phyloP scores from a whole-genome alignment of 2,888 invertebrate genomes.

The Pseudolycoriella hygida region DNA sequence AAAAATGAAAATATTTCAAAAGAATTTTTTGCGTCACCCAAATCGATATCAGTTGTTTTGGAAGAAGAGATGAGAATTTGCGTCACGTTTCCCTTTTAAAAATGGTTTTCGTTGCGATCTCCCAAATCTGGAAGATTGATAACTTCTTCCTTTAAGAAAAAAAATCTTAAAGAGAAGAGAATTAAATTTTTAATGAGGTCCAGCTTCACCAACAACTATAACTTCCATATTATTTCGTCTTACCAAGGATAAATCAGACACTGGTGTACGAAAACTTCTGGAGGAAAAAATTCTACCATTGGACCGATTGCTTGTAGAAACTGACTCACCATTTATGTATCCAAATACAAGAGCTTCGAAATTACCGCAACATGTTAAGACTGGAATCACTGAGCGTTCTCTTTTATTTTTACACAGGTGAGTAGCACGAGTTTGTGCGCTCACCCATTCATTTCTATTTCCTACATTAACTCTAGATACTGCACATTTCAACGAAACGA shows the following conservation, averaged over 20 bases:
- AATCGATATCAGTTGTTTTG: too few species aligned
- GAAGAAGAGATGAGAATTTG: too few species aligned
- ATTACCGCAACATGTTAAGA: constrained; percentile 72
- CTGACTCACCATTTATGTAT: constrained; percentile 93
- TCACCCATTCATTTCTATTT: not conserved
- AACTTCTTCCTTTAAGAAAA: too few species aligned
- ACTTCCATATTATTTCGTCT: too few species aligned
- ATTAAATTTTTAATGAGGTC: too few species aligned
- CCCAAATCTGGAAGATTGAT: too few species aligned
- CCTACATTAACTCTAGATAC: constrained; percentile 34
- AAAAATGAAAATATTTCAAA: too few species aligned
- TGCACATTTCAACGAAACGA: constrained; percentile 94
- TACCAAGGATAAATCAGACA: constrained; percentile 87
- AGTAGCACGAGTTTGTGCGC: not conserved
- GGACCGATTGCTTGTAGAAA: constrained; percentile 73
- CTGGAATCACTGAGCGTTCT: constrained; percentile 68
- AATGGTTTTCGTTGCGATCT: too few species aligned
- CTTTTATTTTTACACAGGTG: constrained; percentile 28
- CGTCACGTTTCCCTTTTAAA: too few species aligned
- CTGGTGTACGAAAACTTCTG: constrained; percentile 68
- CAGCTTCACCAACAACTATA: too few species aligned
- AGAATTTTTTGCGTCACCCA: too few species aligned
- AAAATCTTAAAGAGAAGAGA: too few species aligned
- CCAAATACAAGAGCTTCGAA: constrained; percentile 88
- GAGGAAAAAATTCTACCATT: constrained; percentile 66